phyloP scores from a whole-genome alignment of 2,888 invertebrate genomes.

The Galerucella calmariensis region DNA sequence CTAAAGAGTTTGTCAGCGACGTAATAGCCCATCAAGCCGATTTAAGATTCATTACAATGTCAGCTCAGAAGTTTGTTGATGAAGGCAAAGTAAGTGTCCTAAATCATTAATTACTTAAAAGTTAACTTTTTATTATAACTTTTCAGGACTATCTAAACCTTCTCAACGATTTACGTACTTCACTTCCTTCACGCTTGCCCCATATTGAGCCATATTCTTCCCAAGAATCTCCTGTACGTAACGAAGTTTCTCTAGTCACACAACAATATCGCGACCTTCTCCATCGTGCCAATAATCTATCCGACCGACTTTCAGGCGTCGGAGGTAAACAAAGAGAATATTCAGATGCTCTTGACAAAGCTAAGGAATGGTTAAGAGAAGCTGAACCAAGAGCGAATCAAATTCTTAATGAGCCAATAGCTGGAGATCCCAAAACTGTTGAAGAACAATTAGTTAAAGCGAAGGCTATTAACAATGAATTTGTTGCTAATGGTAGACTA shows the following conservation, averaged over 20 bases:
- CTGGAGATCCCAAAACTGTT: constrained; percentile 86
- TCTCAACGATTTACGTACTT: constrained; percentile 88
- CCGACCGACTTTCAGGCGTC: constrained; percentile 85
- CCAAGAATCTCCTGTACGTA: constrained; percentile 80
- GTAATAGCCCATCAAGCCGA: constrained; percentile 97
- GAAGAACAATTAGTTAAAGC: constrained; percentile 88
- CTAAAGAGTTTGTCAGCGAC: constrained; percentile 89
- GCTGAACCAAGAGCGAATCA: constrained; percentile 81
- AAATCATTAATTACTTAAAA: no score
- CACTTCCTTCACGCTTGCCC: constrained; percentile 83
- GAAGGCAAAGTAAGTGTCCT: constrained; percentile 80
- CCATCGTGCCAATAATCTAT: constrained; percentile 83
- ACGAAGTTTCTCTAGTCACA: constrained; percentile 81
- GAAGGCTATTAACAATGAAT: constrained; percentile 86
- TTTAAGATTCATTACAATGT: constrained; percentile 93
- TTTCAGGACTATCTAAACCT: constrained; percentile 80
- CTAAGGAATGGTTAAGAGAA: constrained; percentile 81
- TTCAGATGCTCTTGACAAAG: constrained; percentile 85
- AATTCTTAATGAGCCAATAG: constrained; percentile 83
- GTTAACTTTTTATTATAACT: background rate
- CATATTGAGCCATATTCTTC: constrained; percentile 79
- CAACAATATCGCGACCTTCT: constrained; percentile 85
- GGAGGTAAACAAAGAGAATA: constrained; percentile 82
- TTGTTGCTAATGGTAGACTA: constrained; percentile 85
- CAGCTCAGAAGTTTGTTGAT: constrained; percentile 95